A percentile compares a stretch with the other conserved stretches of the same genome.
These are phyloP conservation scores for Seladonia tumulorum DNA, from an alignment of 2,888 invertebrate species.

Conservation along the genomic window DNA sequence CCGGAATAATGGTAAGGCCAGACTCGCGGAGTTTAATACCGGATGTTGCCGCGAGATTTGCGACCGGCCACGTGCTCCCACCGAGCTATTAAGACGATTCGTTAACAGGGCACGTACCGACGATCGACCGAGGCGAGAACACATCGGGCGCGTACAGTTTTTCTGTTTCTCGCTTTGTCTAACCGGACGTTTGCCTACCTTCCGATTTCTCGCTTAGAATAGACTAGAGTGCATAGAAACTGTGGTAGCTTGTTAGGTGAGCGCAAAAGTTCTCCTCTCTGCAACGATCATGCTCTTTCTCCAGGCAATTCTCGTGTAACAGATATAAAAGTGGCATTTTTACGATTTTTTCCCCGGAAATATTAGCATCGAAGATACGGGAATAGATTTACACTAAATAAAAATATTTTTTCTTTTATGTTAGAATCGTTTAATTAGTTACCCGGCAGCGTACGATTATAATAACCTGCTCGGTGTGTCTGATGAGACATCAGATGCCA, in stretches of 20 bases:
- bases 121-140: slow-evolving; percentile 14
- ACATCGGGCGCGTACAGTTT: slow-evolving; percentile 3
- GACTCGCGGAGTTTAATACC: slow-evolving; percentile 49
- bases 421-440: neutral
- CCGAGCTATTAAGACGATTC: slow-evolving; percentile 3
- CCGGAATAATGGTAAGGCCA: slow-evolving; percentile 98
- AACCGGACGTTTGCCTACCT: neutral
- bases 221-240: neutral
- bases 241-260: slow-evolving; percentile 6
- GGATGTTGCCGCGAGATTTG: slow-evolving; percentile 37
- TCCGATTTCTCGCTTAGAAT: neutral
- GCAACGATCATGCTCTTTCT: neutral
- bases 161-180: neutral
- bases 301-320: neutral
- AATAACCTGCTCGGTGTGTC: too few relatives aligned
- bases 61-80: slow-evolving; percentile 9
- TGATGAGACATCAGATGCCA: neutral
- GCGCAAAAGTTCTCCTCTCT: neutral
- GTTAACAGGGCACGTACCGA: neutral
- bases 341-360: neutral
- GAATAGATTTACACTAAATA: neutral
- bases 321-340: neutral
- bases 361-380: neutral
- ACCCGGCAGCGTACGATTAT: too few relatives aligned
- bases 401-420: neutral